Conservation (phyloP, 2,113 vertebrate genomes). For the Nothoprocta pentlandii region DNA sequence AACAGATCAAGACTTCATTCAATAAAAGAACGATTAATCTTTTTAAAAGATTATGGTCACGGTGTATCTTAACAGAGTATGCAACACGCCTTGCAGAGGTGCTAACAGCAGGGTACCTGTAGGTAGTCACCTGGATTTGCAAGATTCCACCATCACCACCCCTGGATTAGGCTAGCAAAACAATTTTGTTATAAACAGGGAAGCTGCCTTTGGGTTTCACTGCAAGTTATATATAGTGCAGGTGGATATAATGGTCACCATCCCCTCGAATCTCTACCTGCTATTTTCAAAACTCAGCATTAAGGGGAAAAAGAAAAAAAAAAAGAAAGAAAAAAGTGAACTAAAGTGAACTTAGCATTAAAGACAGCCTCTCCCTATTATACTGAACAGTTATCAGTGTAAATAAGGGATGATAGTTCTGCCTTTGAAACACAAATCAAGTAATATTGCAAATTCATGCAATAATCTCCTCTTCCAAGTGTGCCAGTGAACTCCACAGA, state of each 20-base stretch:
- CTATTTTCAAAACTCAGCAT: background rate
- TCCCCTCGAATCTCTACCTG: background rate
- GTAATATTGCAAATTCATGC: background rate
- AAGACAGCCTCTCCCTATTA: background rate
- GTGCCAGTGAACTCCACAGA: background rate
- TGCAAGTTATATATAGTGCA: background rate
- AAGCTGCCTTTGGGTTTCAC: background rate
- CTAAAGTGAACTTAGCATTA: background rate
- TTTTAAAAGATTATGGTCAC: background rate
- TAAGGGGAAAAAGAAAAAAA: background rate
- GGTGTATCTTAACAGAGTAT: background rate
- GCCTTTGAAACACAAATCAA: background rate
- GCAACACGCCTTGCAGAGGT: background rate
- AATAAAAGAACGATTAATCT: background rate
- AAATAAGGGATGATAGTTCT: conserved; percentile 24
- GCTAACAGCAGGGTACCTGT: background rate
- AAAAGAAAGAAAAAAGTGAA: background rate
- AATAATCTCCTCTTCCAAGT: background rate
- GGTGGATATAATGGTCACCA: background rate
- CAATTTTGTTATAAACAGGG: background rate
- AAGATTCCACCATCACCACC: background rate
- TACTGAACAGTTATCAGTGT: background rate
- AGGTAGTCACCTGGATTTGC: background rate
- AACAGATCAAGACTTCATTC: background rate
- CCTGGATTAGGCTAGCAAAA: background rate